Conservation (phyloP, 92 coral and sea anemone genomes). For the Isaurus tuberculatus region DNA sequence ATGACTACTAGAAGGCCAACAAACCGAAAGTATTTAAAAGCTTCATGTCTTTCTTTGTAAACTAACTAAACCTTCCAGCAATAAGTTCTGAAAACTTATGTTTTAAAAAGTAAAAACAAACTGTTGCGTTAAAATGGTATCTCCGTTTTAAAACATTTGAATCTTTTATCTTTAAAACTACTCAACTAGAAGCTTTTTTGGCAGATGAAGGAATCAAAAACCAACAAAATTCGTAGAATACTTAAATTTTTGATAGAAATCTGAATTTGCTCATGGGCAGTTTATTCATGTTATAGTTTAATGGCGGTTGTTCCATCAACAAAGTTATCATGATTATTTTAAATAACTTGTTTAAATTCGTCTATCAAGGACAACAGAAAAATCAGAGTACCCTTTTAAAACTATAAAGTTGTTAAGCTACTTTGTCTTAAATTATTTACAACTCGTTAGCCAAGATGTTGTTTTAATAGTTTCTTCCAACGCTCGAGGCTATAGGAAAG, state of each 20-base stretch:
- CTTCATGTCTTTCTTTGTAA: neutral
- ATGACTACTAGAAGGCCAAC: neutral
- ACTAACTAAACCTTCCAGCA: neutral
- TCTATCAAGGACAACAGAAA: neutral
- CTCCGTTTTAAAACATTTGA: neutral
- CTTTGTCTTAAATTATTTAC: slow-evolving; percentile 33
- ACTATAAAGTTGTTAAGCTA: slow-evolving; percentile 25
- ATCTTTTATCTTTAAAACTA: neutral
- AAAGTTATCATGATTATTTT: neutral
- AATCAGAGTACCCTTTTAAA: slow-evolving; percentile 23
- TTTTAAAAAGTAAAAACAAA: neutral
- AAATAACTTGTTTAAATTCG: slow-evolving; percentile 14
- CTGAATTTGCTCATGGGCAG: neutral
- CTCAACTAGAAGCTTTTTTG: neutral
- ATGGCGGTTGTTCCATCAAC: too few relatives aligned
- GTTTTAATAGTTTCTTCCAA: neutral
- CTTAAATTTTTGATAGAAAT: slow-evolving; percentile 3
- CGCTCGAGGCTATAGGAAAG: neutral
- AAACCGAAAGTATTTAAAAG: neutral
- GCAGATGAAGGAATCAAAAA: neutral
- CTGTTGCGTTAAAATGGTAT: neutral
- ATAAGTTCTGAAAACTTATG: neutral
- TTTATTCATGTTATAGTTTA: too few relatives aligned
- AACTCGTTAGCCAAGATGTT: neutral
- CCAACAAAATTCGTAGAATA: neutral